A percentile compares a stretch with the other conserved stretches of the same genome.
Conservation (phyloP, 2,113 vertebrate genomes). For the Gambusia holbrooki region DNA sequence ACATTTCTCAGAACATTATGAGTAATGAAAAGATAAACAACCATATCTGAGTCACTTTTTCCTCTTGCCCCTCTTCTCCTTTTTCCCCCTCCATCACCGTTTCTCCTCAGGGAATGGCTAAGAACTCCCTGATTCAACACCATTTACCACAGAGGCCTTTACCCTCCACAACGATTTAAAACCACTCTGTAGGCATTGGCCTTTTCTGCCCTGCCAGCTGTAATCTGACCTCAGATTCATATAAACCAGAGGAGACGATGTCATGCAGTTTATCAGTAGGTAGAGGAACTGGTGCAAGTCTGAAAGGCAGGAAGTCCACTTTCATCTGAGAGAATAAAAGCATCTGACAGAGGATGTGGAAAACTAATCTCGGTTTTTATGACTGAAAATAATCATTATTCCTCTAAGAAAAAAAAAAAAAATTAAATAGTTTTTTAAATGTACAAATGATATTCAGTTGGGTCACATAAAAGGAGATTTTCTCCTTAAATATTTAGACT, state of each 20-base stretch:
- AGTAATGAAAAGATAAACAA: not conserved
- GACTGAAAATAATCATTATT: too few species aligned
- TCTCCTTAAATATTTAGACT: not conserved
- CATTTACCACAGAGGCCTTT: constrained; percentile 35
- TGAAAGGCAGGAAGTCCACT: too few species aligned
- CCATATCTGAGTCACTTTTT: constrained; percentile 2
- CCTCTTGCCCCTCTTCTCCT: constrained; percentile 1
- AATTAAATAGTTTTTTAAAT: not conserved
- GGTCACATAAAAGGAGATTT: not conserved
- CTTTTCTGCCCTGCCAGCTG: constrained; percentile 23
- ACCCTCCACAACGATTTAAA: constrained; percentile 30
- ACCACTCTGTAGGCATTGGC: constrained; percentile 28
- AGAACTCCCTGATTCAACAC: constrained; percentile 19
- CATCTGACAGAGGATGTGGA: not conserved
- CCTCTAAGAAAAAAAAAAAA: not conserved
- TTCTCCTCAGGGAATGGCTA: constrained; percentile 11
- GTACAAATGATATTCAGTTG: not conserved
- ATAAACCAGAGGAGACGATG: constrained; percentile 32
- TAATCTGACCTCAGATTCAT: constrained; percentile 44
- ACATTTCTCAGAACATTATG: constrained; percentile 2
- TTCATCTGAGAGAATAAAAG: not conserved
- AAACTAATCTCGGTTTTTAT: not conserved
- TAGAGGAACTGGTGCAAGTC: not conserved
- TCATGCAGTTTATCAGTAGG: constrained; percentile 2
- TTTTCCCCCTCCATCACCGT: constrained; percentile 4